Base-by-base conservation (phyloP, 2,888 invertebrate genomes). In the Hyposoter dolosus region DNA sequence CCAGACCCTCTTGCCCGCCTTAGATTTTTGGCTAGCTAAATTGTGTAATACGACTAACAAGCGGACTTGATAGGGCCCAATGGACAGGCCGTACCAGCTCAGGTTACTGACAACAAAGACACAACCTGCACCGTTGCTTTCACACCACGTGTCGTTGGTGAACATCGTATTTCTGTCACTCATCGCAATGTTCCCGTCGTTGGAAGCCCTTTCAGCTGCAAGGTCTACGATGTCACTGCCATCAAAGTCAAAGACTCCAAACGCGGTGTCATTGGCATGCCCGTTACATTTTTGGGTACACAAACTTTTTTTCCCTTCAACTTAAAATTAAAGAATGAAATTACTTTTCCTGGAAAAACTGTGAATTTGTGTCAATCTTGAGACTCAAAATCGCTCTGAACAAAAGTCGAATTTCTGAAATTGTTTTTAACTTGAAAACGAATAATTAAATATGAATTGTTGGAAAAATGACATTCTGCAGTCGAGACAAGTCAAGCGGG, bases 401-500 rank as follows among this genome's bases (percentile, higher is more conserved):
- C 40, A 40, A 10, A 40, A 40, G 0, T 40, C 10, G 40, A 40
- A 40, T 40, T 40, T 40, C 40, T 9, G 40, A 10, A 40, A 40
- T 7, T 10, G 7, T 40, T 40, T 40, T 23, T 56, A 56, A 19
- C 4, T 12, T 3, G 3, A 56, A 56, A 60, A 23, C 3, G 1
- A 60, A 28, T 60, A 5, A 75, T 76, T 23, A 40, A 66, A 60
- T 56, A 63, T 82, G n/a, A 76, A 45, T 40, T 6, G 28, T 56
- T 56, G 10, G 32, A 32, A 23, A 3, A 35, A 74, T 82, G 65
- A 32, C 77, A 75, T 87, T 32, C 17, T 89, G 10, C 92, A 98
- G 98, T 99, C 93, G 99, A 99, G 94, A 99, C 99, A 17, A 98
- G 98, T 93, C 98, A 99, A 94, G 99, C 99, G 5, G 99, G 99